Evolutionary conservation across 2,888 invertebrate genomes (phyloP), one percentile per base, ranked within the genome.

Genomic region (Xylophagus ater): DNA sequence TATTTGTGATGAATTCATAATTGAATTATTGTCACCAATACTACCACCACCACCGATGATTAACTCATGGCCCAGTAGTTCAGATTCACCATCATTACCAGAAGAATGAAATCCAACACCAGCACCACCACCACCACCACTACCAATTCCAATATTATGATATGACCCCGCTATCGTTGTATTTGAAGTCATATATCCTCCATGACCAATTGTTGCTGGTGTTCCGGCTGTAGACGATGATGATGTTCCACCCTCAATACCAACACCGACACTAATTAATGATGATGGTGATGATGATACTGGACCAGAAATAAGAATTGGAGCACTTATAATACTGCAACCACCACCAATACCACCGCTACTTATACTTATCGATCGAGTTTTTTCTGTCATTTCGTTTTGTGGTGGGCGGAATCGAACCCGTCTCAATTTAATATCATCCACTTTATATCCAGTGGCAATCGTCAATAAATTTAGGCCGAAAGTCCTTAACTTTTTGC

Each of bases 1-100:
- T 49, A 63, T 64, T 55, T 65, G 65, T 53, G 65, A 65, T 53
- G 63, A 52, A 43, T 62, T 64, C 65, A 65, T 65, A 46, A 65
- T 57, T 45, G 59, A 57, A 48, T 57, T 60, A 50, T 53, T 53
- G 44, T 62, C 63, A 40, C 50, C 50, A 44, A 51, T 49, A 26
- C 49, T 20, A 23, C 36, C 37, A 17, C 33, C 38, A 34, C 37
- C 29, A 21, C 34, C 51, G 41, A 40, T 51, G 36, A 46, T 46
- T 10, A 50, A 41, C 34, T 53, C 49, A 26, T 43, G 40, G 32
- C 45, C 46, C 13, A 40, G n/a, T n/a, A n/a, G 17, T 17, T 49
- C 49, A 7, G 45, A 42, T 23, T 50, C 50, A 42, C 34, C 44
- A 20, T 48, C 50, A 34, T 42, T 45, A n/a, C 44, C 45, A 36